phyloP scores from a whole-genome alignment of 2,113 vertebrate genomes.

The Atherinomorus stipes region DNA sequence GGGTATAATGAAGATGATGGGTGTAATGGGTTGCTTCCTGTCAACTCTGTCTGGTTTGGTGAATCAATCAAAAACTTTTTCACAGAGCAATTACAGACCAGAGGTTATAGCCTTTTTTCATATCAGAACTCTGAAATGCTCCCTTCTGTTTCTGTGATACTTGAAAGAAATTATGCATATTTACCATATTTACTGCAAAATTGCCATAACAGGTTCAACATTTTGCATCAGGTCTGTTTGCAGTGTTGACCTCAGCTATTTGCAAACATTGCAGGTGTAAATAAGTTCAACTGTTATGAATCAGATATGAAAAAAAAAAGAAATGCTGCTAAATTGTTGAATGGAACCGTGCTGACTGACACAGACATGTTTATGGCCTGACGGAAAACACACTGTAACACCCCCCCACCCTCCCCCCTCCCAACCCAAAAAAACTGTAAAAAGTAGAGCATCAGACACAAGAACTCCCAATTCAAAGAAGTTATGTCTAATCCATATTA shows the following conservation, averaged over 20 bases:
- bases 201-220: not conserved
- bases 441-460: not conserved
- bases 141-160: not conserved
- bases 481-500: not conserved
- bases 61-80: not conserved
- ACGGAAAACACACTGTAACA: too few relatives aligned
- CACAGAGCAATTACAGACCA: not conserved
- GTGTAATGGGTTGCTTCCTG: conserved; percentile 7
- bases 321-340: too few relatives aligned
- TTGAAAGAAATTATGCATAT: conserved; percentile 16
- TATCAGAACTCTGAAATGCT: not conserved
- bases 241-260: too few relatives aligned
- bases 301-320: too few relatives aligned
- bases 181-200: not conserved
- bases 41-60: conserved; percentile 27
- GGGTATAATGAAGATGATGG: not conserved
- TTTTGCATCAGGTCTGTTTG: not conserved
- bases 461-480: not conserved
- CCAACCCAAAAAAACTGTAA: too few relatives aligned
- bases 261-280: too few relatives aligned
- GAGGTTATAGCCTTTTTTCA: not conserved
- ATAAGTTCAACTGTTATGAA: too few relatives aligned
- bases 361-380: too few relatives aligned
- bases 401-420: too few relatives aligned
- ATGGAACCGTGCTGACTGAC: too few relatives aligned